Evolutionary conservation across 2,888 invertebrate species (phyloP), one percentile per base, ranked within the genome.

Genomic region (Cheiracanthium punctorium): DNA sequence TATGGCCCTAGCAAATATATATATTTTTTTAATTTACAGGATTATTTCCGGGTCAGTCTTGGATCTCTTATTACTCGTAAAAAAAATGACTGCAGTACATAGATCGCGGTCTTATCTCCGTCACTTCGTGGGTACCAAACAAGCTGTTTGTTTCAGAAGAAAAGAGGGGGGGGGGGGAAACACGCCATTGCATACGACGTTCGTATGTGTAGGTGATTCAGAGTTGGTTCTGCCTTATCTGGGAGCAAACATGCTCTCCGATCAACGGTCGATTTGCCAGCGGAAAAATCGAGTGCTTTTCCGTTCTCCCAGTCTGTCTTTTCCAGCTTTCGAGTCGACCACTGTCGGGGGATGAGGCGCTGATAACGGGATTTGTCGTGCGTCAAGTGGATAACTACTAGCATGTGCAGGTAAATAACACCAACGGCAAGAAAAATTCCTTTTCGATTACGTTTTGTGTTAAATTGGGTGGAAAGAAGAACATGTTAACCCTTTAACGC

Each of bases 171-270:
- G n/a, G n/a, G n/a, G n/a, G n/a, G n/a, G n/a, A 8, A 12, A 24
- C 58, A 24, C 58, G 58, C 58, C 5, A 5, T 58, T 58, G 5
- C 1, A 48, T 48, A 37, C n/a, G 10, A 10, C 12, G 58, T 24
- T 58, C 24, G 58, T 58, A 58, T 24, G 58, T 58, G 58, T 58
- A 58, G 17, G 58, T 58, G 58, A 24, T 58, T 58, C 58, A 58
- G 17, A 17, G 58, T 24, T 2, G 5, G 4, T 12, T 24, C 24
- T 24, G 2, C 12, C 24, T 58, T 24, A 24, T 24, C 24, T 24
- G 4, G 12, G 58, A 5, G 24, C 20, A 58, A 20, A 58, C 58
- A 24, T 24, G 24, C 43, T 48, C 14, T 58, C 7, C 58, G 58
- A 58, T 58, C 58, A 58, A 58, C 58, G 58, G 58, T 58, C 58